Conservation (phyloP, 2,113 vertebrate genomes). For the Pristiophorus japonicus region DNA sequence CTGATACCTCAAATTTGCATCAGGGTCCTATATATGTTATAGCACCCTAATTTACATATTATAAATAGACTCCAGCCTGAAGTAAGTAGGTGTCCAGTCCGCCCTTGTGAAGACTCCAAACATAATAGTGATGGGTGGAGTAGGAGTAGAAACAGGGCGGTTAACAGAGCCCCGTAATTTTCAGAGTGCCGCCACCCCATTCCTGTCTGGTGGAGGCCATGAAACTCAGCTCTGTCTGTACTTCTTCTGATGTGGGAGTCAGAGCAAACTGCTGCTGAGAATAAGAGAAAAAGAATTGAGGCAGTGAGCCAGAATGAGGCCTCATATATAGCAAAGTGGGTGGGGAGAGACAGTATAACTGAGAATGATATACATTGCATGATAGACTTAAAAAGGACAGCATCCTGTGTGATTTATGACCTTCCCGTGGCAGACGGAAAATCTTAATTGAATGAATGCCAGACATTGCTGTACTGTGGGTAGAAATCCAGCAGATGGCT, state of each 20-base stretch:
- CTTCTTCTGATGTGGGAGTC: neutral
- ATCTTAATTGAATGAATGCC: neutral
- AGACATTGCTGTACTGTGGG: neutral
- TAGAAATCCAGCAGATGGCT: constrained; percentile 29
- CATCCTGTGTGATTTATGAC: neutral
- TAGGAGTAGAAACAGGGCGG: neutral
- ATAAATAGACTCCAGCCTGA: neutral
- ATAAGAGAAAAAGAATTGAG: neutral
- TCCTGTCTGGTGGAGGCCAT: neutral
- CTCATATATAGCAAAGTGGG: neutral
- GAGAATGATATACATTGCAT: neutral
- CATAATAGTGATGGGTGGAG: too few species aligned
- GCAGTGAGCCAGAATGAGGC: neutral
- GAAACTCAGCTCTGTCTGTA: neutral
- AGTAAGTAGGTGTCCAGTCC: neutral
- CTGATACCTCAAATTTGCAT: neutral
- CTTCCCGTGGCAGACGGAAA: neutral
- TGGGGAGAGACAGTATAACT: neutral
- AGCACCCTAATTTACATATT: neutral
- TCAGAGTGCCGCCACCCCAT: neutral
- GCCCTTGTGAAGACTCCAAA: neutral
- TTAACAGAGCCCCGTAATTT: neutral
- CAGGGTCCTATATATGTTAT: neutral
- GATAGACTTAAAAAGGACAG: neutral
- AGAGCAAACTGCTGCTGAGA: neutral